These are phyloP conservation scores for Lepus timidus DNA, from an alignment of 2,113 vertebrate species.

Conservation along the genomic window DNA sequence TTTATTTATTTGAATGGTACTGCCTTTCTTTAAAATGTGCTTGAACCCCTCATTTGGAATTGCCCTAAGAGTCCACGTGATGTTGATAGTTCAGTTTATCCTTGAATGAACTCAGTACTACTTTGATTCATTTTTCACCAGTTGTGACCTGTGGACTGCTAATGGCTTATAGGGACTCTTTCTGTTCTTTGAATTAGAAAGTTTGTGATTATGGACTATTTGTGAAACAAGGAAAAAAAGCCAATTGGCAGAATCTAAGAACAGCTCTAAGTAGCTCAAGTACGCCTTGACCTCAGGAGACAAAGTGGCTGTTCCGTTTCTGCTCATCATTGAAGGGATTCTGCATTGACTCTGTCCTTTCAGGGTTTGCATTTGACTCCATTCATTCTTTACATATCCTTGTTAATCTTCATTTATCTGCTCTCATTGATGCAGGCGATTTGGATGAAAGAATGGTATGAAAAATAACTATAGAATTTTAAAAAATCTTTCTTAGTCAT, in stretches of 20 bases:
- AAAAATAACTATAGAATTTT: constrained; percentile 24
- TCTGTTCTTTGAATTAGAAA: constrained; percentile 57
- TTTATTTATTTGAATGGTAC: neutral
- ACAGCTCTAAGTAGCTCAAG: neutral
- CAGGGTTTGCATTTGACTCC: neutral
- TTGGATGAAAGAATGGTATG: constrained; percentile 5
- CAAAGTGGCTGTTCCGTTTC: neutral
- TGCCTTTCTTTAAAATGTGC: constrained; percentile 48
- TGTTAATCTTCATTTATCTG: neutral
- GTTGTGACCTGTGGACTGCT: constrained; percentile 7
- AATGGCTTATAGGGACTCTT: constrained; percentile 26
- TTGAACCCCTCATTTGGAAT: constrained; percentile 41
- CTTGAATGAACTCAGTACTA: neutral
- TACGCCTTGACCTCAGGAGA: constrained; percentile 9
- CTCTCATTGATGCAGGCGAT: neutral
- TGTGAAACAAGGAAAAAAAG: constrained; percentile 19
- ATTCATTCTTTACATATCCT: neutral
- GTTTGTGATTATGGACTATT: constrained; percentile 60
- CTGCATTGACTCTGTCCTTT: neutral
- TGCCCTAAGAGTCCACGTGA: neutral
- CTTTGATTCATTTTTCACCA: constrained; percentile 40
- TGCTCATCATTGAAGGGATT: neutral
- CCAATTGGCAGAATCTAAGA: neutral
- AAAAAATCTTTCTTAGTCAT: neutral
- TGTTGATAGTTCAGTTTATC: neutral